Base-by-base conservation (phyloP, 1,140 invertebrate genomes). In the Megathymus violae region DNA sequence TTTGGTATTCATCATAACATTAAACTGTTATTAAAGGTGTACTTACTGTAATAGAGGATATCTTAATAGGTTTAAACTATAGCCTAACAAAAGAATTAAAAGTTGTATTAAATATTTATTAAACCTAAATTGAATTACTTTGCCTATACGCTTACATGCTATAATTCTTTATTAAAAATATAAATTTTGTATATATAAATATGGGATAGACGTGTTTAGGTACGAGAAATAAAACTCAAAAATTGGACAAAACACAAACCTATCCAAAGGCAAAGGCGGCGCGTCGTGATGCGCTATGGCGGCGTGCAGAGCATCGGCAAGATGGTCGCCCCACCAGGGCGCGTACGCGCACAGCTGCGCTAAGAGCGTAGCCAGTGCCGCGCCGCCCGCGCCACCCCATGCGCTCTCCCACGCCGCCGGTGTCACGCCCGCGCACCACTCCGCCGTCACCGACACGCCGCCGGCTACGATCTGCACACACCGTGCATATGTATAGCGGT, bases 271-370 rank as follows among this genome's bases (percentile, higher is more conserved):
- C 76, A 97, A 96, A 38, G 96, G 94, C 47, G 94, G 93, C 13
- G 94, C 94, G 64, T 97, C 95, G 10, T 95, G 94, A 0, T 95
- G 94, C 1, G 95, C 94, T 81, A 97, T 98, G 46, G 97, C 93
- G 67, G 93, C 93, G 10, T 94, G 93, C 15, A 98, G 92, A 7
- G 95, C 96, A 75, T 95, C 95, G 0, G 96, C 95, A 3, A 98
- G 91, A 76, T 97, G 97, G 60, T 95, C 93, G 9, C 97, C 97
- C 97, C 97, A 98, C 96, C 96, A 98, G 0, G 93, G 92, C 79
- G 96, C 94, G 58, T 94, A 93, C 46, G 94, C 95, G 85, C 96
- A 97, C 72, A 96, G 94, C 25, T 96, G 94, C 16, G 96, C 95
- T 71, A 98, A 88, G 60, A 98, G 91, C 17, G 96, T 95, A 4